Percentiles rank a stretch among this genome's conserved stretches.
Evolutionary conservation across 2,888 invertebrate genomes (phyloP).

Genomic region (Sarcophaga variegata): DNA sequence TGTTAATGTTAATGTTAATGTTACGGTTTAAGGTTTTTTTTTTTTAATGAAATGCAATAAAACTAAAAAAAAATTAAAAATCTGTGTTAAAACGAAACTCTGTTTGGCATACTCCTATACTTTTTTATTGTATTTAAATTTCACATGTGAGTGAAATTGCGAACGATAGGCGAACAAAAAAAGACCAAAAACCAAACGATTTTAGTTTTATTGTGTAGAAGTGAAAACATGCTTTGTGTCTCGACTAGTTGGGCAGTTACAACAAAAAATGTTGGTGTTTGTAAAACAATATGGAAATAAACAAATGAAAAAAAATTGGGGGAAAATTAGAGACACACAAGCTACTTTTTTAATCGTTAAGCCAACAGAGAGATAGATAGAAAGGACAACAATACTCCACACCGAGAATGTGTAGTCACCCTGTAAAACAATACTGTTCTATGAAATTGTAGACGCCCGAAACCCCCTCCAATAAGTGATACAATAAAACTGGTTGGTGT

Average conservation of each 20-base stretch:
- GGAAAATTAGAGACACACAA: too few relatives aligned
- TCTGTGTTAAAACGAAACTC: constrained; percentile 18
- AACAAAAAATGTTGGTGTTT: constrained; percentile 42
- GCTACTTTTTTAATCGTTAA: too few relatives aligned
- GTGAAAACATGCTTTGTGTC: constrained; percentile 34
- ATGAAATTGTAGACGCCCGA: too few relatives aligned
- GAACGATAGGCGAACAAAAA: too few relatives aligned
- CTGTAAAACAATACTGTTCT: too few relatives aligned
- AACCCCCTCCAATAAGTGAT: too few relatives aligned
- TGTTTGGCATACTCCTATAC: neutral
- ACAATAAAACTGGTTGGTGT: too few relatives aligned
- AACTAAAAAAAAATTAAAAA: constrained; percentile 30
- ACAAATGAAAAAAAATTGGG: neutral
- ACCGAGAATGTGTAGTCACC: too few relatives aligned
- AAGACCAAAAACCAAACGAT: neutral
- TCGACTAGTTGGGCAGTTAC: constrained; percentile 6
- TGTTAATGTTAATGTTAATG: too few relatives aligned
- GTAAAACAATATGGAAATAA: constrained; percentile 53
- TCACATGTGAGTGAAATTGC: constrained; percentile 43
- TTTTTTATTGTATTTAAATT: constrained; percentile 34
- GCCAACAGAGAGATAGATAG: too few relatives aligned
- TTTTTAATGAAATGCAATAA: constrained; percentile 34
- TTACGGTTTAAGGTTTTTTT: too few relatives aligned
- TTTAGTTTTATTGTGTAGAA: constrained; percentile 42
- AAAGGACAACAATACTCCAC: too few relatives aligned